These are phyloP conservation scores for Phania funesta DNA, from an alignment of 2,888 invertebrate species.

Conservation along the genomic window DNA sequence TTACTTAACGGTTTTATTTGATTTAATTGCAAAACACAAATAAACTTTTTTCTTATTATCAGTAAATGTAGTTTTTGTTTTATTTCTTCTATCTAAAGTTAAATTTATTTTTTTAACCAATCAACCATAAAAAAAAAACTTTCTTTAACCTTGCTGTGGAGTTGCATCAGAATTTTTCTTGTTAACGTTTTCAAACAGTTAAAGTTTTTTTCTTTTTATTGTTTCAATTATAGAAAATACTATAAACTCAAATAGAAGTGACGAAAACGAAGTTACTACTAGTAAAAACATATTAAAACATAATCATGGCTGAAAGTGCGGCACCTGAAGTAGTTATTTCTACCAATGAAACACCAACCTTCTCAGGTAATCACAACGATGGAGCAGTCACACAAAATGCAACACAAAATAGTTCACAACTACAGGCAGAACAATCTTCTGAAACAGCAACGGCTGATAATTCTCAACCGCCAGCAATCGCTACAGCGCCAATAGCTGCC, in stretches of 20 bases:
- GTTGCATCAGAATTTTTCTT: background rate
- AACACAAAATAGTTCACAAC: background rate
- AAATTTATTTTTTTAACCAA: too few species aligned
- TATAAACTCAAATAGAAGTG: background rate
- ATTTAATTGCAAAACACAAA: too few species aligned
- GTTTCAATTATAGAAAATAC: background rate
- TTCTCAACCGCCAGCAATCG: slow-evolving; percentile 1
- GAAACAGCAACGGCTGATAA: background rate
- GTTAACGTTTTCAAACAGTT: background rate
- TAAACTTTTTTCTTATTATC: too few species aligned
- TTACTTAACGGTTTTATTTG: too few species aligned
- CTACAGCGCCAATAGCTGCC: background rate
- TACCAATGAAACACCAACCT: background rate
- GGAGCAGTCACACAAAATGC: background rate
- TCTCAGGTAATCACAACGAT: background rate
- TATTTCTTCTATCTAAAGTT: too few species aligned
- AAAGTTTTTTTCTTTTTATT: background rate
- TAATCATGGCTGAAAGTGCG: slow-evolving; percentile 47
- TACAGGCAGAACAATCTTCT: background rate
- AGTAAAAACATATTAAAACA: background rate
- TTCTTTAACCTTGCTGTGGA: too few species aligned
- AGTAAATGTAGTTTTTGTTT: too few species aligned
- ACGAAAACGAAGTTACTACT: background rate
- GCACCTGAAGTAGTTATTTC: slow-evolving; percentile 40
- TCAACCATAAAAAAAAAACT: too few species aligned